Base-by-base conservation (phyloP, 2,113 vertebrate genomes). In the Pseudolaguvia tuberculata region DNA sequence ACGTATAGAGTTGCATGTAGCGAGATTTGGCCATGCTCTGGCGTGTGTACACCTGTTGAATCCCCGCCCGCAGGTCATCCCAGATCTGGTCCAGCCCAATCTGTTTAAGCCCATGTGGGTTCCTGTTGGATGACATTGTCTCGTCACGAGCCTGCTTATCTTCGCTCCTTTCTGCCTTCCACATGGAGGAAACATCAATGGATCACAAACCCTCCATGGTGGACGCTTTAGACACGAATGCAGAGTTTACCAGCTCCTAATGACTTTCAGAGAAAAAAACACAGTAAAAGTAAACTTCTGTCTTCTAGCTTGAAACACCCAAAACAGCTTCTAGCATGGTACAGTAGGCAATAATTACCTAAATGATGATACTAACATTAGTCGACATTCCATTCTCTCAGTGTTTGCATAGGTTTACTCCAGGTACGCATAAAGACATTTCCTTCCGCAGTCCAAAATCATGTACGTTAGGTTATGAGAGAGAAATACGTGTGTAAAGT, bases 1-100 rank as follows among this genome's bases (percentile, higher is more conserved):
- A 95, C 94, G 94, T 95, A 87, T 95, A 95, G 80, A 95, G 94
- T 83, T 95, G 93, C 94, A 95, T 95, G 85, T 95, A 95, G 88
- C 94, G 91, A 79, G 93, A 93, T 78, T 93, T 95, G 1, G 94
- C 94, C 94, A 95, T 95, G 80, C 94, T 95, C 85, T 95, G 94
- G 78, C 94, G 87, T 79, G 94, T 95, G 74, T 95, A 95, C 77
- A 95, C 94, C 80, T 95, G 94, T 83, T 95, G 93, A 85, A 95
- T 95, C 55, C 94, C 94, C 72, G 94, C 92, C 82, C 93, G 86
- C 79, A 95, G 90, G 83, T 95, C 94, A 65, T 95, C 94, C 94
- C 94, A 95, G 87, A 95, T 95, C 88, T 95, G 94, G 84, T 95
- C 94, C 45, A 95, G 93, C 78, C 94, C 94, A 3, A 95, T 95